Conservation (phyloP, 2,113 vertebrate genomes). For the Montifringilla adamsi region DNA sequence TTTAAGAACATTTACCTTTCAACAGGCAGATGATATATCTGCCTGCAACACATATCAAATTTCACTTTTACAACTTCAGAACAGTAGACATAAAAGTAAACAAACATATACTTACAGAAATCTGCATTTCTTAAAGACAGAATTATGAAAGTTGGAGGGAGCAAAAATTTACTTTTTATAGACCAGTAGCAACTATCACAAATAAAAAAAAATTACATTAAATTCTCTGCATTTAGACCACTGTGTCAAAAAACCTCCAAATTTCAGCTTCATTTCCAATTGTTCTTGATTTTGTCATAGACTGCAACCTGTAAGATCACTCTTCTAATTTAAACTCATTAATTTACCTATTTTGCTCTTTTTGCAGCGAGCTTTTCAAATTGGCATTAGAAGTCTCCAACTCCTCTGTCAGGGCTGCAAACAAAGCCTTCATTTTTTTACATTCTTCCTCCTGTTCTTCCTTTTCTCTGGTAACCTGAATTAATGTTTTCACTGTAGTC, state of each 20-base stretch:
- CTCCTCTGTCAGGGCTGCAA: constrained; percentile 70
- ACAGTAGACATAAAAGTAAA: background rate
- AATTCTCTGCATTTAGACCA: background rate
- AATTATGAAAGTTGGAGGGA: background rate
- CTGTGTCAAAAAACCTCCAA: background rate
- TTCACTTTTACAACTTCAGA: background rate
- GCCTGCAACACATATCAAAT: background rate
- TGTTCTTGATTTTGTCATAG: background rate
- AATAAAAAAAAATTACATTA: background rate
- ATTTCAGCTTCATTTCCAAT: background rate
- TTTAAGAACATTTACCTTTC: background rate
- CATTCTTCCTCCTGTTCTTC: constrained; percentile 77
- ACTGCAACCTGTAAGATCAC: background rate
- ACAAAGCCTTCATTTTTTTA: constrained; percentile 67
- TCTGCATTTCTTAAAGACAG: background rate
- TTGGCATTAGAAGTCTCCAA: constrained; percentile 66
- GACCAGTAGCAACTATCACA: background rate
- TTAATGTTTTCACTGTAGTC: constrained; percentile 67
- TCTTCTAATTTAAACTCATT: background rate
- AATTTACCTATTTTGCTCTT: constrained; percentile 80
- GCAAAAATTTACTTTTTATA: background rate
- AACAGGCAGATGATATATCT: background rate
- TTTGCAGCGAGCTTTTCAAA: constrained; percentile 74
- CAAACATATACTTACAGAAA: background rate
- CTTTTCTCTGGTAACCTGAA: constrained; percentile 76